Base-by-base conservation (phyloP, 2,797 vertebrate species). In the Gouania willdenowi region DNA sequence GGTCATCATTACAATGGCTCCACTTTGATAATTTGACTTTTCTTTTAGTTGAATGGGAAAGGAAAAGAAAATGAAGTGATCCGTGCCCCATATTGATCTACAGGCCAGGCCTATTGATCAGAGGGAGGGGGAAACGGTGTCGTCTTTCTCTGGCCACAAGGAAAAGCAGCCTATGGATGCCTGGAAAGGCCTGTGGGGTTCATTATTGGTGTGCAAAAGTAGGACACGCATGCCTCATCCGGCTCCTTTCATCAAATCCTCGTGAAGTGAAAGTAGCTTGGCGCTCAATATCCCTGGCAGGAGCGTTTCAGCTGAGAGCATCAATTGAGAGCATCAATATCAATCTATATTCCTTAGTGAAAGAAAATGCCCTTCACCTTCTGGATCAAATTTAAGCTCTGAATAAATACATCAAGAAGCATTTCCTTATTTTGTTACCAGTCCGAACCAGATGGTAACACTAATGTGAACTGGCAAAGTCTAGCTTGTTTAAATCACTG, bases 21-120 rank as follows among this genome's bases (percentile, higher is more conserved):
- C 8, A 34, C 23, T 26, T 15, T 16, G 5, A 10, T 4, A 11
- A 23, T 28, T 35, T 32, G 35, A 40, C 49, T 39, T 46, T 26
- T 16, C 17, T 1, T 16, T 11, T 37, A 10, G 28, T 46, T 48
- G 38, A 35, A 18, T 37, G 9, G n/a, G 36, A 52, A 26, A n/a
- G 25, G 23, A 22, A 34, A 29, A 65, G 65, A 75, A 84, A 88
- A 87, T 82, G 57, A 80, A 83, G 82, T 86, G 77, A 87, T 89
- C 83, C 86, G 80, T 64, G 79, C 69, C 66, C n/a, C 25, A 4
- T 62, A 88, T 89, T 32, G 87, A 88, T 87, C 37, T 21, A 5
- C 14, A 41, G 73, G 54, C 63, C 53, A 19, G 38, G 34, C 58
- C 22, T 85, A 91, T 90, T 79, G 85, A 89, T 86, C 74, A 80